Evolutionary conservation across 2,113 vertebrate species (phyloP), one percentile per base, ranked within the genome.

Genomic region (Himantopus leucocephalus): DNA sequence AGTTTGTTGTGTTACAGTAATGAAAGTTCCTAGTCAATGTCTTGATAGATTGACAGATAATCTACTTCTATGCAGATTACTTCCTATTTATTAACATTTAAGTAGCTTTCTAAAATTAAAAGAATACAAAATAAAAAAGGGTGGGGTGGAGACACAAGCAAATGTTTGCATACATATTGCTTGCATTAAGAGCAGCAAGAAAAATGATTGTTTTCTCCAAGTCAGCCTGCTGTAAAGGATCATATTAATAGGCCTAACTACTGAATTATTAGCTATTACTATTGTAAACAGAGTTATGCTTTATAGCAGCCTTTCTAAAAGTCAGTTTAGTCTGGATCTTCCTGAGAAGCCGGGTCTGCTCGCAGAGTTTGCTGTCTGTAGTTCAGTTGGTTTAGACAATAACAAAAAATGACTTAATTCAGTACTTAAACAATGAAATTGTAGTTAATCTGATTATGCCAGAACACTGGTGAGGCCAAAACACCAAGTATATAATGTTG

Each of bases 321-420:
- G 83, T 87, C 76, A 74, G 56, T 95, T 96, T 78, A 71, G 89
- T 77, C 80, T 95, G 72, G 55, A 59, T 96, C 64, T 84, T 84
- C 55, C 55, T 20, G 72, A 86, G 72, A 41, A 81, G 75, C 41
- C 48, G 52, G n/a, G 35, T 30, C 78, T 90, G 89, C 59, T 85
- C 47, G 12, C 37, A n/a, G 67, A 74, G 11, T 30, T 92, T 93
- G 56, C 64, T 81, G 21, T 35, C 76, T 87, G 35, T n/a, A 45
- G 48, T 68, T 78, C 20, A 5, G 26, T 34, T n/a, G 45, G 24
- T 93, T 88, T 71, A 80, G 59, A 63, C 90, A 88, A 84, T 62
- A 85, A 85, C 70, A 30, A 53, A 43, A 86, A 77, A 2, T 32
- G 0, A 23, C 52, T 94, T 75, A 56, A 62, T 79, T 85, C 58